Percentiles rank a stretch among this genome's conserved stretches.
Evolutionary conservation across 2,888 invertebrate species (phyloP).

Genomic region (Conistra vaccinii): DNA sequence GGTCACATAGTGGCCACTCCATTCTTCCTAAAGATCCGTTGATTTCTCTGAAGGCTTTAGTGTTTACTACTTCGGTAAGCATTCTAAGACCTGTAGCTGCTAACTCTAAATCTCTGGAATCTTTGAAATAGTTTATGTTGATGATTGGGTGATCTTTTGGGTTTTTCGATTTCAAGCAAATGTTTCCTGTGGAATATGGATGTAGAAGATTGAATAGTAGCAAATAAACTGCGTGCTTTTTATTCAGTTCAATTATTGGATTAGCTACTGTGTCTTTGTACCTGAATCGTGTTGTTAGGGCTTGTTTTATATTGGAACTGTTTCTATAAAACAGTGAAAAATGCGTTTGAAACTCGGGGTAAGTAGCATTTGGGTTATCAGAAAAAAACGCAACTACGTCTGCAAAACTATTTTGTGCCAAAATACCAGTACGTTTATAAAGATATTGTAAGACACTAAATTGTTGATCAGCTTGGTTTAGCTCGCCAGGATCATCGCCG

Average conservation of each 20-base stretch:
- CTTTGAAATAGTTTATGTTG: constrained; percentile 87
- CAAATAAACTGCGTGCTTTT: constrained; percentile 74
- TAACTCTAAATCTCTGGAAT: constrained; percentile 87
- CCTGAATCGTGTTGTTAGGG: constrained; percentile 33
- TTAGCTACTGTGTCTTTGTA: constrained; percentile 68
- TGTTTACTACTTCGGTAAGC: constrained; percentile 71
- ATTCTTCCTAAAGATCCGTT: constrained; percentile 69
- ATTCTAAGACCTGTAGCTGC: constrained; percentile 76
- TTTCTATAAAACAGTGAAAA: constrained; percentile 74
- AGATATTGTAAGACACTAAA: constrained; percentile 86
- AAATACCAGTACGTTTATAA: constrained; percentile 86
- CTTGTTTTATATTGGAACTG: constrained; percentile 55
- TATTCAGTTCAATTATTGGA: constrained; percentile 68
- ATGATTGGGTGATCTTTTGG: constrained; percentile 86
- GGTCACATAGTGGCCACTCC: constrained; percentile 72
- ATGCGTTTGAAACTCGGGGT: constrained; percentile 79
- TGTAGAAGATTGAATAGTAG: constrained; percentile 82
- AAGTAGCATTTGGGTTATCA: constrained; percentile 70
- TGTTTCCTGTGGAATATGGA: constrained; percentile 88
- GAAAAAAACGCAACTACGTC: constrained; percentile 87
- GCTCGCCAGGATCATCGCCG: constrained; percentile 73
- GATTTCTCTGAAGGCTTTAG: constrained; percentile 45
- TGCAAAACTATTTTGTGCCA: constrained; percentile 86
- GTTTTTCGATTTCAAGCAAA: constrained; percentile 90
- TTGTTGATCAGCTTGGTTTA: constrained; percentile 67